These are phyloP conservation scores for Melipona quadrifasciata DNA, from an alignment of 1,140 invertebrate genomes.

Conservation along the genomic window DNA sequence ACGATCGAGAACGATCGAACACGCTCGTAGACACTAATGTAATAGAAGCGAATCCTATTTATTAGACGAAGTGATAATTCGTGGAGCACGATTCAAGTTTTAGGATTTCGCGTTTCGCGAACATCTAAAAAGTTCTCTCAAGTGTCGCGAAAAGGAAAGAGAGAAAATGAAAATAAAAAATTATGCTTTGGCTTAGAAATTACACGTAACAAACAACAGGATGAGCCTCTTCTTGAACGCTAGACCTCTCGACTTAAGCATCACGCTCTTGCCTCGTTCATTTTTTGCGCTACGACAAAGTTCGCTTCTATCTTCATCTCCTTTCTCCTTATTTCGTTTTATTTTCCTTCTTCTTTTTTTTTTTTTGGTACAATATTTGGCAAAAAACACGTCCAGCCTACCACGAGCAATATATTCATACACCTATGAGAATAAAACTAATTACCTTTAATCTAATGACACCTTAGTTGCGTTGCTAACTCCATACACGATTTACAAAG, in stretches of 20 bases:
- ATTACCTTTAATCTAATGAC: constrained; percentile 64
- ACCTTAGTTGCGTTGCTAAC: constrained; percentile 50
- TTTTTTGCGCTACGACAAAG: constrained; percentile 63
- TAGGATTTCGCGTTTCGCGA: background rate
- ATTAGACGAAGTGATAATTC: constrained; percentile 1
- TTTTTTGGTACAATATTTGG: constrained; percentile 47
- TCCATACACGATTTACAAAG: constrained; percentile 39
- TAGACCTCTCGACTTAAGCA: constrained; percentile 3
- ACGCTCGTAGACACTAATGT: background rate
- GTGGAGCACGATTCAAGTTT: background rate
- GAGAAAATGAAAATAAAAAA: background rate
- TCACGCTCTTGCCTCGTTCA: background rate
- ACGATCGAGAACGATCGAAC: background rate
- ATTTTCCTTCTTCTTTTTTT: constrained; percentile 24
- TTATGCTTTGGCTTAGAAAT: constrained; percentile 51
- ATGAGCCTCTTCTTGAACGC: constrained; percentile 23
- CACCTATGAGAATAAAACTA: constrained; percentile 59
- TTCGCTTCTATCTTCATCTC: background rate
- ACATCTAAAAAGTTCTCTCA: background rate
- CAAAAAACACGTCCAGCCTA: constrained; percentile 39
- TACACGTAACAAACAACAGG: constrained; percentile 11
- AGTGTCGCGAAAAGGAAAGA: no score
- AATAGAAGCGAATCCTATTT: constrained; percentile 12
- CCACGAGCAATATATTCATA: constrained; percentile 50
- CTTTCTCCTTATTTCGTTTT: background rate